Evolutionary conservation across 1,140 invertebrate genomes (phyloP).

Genomic region (Galleria mellonella): DNA sequence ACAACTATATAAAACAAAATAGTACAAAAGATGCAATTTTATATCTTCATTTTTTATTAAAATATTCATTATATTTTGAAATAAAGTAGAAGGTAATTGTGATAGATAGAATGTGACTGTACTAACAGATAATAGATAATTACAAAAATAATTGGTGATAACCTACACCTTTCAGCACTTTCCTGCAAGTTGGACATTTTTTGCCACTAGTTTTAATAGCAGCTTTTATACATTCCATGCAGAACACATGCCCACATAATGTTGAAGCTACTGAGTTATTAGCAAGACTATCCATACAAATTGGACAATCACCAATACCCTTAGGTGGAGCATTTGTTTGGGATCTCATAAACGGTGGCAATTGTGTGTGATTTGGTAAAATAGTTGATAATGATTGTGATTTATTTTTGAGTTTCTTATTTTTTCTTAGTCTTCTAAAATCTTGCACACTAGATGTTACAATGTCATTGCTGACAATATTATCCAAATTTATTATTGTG

Average conservation of each 20-base stretch:
- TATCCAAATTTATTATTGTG: no score
- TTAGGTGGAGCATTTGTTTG: neutral
- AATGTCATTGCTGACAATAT: no score
- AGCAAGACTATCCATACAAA: conserved; percentile 21
- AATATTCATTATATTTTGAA: no score
- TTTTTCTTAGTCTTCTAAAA: no score
- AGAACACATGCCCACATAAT: conserved; percentile 32
- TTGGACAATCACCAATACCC: conserved; percentile 23
- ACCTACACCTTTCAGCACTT: conserved; percentile 11
- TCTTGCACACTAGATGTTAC: no score
- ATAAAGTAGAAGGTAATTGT: no score
- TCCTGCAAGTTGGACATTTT: conserved; percentile 28
- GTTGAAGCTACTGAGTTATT: conserved; percentile 22
- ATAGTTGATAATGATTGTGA: no score
- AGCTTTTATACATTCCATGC: conserved; percentile 18
- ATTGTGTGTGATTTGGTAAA: neutral
- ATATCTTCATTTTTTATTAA: no score
- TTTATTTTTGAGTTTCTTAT: neutral
- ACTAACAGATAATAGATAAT: neutral
- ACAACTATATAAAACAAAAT: no score
- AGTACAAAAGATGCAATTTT: no score
- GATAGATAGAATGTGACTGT: no score
- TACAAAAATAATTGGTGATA: conserved; percentile 19
- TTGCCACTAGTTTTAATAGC: conserved; percentile 14
- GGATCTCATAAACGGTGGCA: neutral